phyloP scores from a whole-genome alignment of 2,797 vertebrate species.

The Zalophus californianus region DNA sequence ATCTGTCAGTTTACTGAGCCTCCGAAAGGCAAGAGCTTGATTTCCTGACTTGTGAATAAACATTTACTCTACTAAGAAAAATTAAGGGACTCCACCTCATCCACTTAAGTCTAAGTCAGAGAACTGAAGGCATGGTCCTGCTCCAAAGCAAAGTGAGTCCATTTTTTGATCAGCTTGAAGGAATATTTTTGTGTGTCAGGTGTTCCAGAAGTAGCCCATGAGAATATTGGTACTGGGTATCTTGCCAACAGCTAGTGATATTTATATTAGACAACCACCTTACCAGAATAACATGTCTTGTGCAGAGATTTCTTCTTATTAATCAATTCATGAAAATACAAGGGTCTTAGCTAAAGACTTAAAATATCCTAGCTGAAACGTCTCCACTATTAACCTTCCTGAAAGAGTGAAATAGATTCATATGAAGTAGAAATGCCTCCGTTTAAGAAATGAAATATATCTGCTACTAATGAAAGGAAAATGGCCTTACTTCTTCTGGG shows the following conservation, averaged over 20 bases:
- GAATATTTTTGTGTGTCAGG: slow-evolving; percentile 52
- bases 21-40: slow-evolving; percentile 49
- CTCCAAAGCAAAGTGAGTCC: slow-evolving; percentile 74
- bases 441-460: slow-evolving; percentile 1
- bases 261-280: not conserved
- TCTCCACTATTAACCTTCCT: not conserved
- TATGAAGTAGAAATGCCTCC: not conserved
- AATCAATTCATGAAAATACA: slow-evolving; percentile 33
- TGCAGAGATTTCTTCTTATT: slow-evolving; percentile 53
- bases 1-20: slow-evolving; percentile 52
- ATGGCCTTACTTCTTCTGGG: not conserved
- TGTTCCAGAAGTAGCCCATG: not conserved
- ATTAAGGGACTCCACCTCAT: slow-evolving; percentile 20
- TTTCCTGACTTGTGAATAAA: slow-evolving; percentile 70
- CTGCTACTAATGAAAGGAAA: slow-evolving; percentile 30
- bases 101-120: slow-evolving; percentile 65
- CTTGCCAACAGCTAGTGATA: slow-evolving; percentile 43
- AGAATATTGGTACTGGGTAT: slow-evolving; percentile 41
- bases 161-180: slow-evolving; percentile 59
- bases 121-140: slow-evolving; percentile 43
- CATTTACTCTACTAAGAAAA: slow-evolving; percentile 69
- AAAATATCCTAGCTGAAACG: not conserved
- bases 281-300: not conserved
- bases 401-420: slow-evolving; percentile 18
- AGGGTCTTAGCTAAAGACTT: not conserved